Evolutionary conservation across 2,113 vertebrate species (phyloP), one percentile per base, ranked within the genome.

Genomic region (Mus pahari): DNA sequence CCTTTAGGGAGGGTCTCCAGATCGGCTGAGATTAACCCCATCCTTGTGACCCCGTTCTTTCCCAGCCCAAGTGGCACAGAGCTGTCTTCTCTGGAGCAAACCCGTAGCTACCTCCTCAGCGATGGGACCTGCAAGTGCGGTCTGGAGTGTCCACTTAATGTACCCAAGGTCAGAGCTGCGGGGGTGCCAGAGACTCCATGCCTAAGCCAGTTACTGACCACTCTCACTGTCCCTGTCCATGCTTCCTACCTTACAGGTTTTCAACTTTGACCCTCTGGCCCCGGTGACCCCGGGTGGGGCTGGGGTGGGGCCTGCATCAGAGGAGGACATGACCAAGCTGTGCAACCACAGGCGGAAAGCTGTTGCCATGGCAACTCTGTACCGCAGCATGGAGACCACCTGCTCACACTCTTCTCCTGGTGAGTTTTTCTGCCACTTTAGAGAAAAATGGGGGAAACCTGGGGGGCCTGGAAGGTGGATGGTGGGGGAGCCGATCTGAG

Each of bases 301-400:
- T 97, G 98, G 98, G 96, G 98, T 99, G 97, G 99, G 99, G 98
- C 98, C 99, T 58, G 97, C 97, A 95, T 98, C 97, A 62, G 99
- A 99, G 97, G 99, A 99, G 98, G 99, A 99, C 97, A 99, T 99
- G 99, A 99, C 99, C 98, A 99, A 99, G 98, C 99, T 99, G 96
- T 99, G 99, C 97, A 99, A 99, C 98, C 99, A 99, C 98, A 98
- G 99, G 62, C 98, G 99, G 99, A 99, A 99, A 99, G 99, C 99
- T 78, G 99, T 99, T 94, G 99, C 99, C 36, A 99, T 99, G 99
- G 99, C 99, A 86, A 99, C 99, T 36, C 98, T 99, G 66, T 99
- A 99, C 97, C 98, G 99, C 86, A 99, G 99, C 98, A 99, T 99
- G 99, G 99, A 99, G 98, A 98, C 94, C 71, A 42, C 96, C 97